phyloP scores from a whole-genome alignment of 2,888 invertebrate genomes.

The Orgyia antiqua region DNA sequence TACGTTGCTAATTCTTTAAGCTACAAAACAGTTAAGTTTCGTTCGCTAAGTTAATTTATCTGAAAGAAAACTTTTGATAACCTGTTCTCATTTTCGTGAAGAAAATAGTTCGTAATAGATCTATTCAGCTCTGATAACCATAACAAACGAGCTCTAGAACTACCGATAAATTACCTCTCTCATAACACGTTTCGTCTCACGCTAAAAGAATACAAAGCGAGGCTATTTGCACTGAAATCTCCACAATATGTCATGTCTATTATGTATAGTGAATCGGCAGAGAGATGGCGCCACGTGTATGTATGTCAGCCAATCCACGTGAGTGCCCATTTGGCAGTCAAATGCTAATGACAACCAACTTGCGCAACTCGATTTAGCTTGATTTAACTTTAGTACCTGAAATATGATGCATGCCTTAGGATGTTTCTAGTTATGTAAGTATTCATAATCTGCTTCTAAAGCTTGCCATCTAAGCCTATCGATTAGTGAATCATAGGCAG shows the following conservation, averaged over 20 bases:
- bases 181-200: background rate
- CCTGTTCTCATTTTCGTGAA: no score
- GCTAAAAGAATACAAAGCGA: conserved; percentile 14
- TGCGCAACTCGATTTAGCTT: conserved; percentile 29
- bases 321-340: conserved; percentile 61
- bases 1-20: no score
- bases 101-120: no score
- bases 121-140: background rate
- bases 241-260: conserved; percentile 36
- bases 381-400: conserved; percentile 26
- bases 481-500: no score
- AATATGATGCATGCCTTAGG: conserved; percentile 5
- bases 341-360: conserved; percentile 56
- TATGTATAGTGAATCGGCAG: conserved; percentile 18
- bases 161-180: conserved; percentile 1
- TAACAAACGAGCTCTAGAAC: background rate
- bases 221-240: conserved; percentile 14
- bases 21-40: no score
- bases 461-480: no score
- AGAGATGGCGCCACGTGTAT: conserved; percentile 30
- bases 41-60: no score
- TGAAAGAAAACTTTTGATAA: no score
- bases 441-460: no score
- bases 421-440: no score
- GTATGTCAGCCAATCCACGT: conserved; percentile 38